Conservation (phyloP, 2,113 vertebrate genomes). For the Gallinago jamesoni region DNA sequence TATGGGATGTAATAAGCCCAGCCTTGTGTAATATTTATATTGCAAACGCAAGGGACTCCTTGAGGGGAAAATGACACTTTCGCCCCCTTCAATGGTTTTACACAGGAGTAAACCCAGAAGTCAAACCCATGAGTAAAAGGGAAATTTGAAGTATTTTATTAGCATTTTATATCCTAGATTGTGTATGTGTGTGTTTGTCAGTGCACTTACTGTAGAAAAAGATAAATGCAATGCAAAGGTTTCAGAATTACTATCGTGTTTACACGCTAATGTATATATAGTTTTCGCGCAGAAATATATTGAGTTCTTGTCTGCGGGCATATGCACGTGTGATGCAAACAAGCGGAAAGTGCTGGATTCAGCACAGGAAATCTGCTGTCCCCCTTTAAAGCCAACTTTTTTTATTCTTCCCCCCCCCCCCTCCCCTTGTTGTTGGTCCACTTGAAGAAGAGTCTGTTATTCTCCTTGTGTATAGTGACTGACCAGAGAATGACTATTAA, state of each 20-base stretch:
- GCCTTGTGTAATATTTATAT: not conserved
- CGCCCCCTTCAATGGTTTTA: not conserved
- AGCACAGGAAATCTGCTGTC: not conserved
- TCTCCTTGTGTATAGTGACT: conserved; percentile 12
- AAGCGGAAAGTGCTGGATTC: not conserved
- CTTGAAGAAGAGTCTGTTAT: conserved; percentile 38
- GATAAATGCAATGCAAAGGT: not conserved
- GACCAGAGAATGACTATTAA: conserved; percentile 41
- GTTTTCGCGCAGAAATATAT: fast-evolving
- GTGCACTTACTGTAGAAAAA: not conserved
- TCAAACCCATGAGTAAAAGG: not conserved
- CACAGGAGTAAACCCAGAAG: not conserved
- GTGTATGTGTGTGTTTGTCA: not conserved
- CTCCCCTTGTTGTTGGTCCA: not conserved
- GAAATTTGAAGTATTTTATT: not conserved
- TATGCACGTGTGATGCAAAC: not conserved
- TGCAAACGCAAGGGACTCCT: not conserved
- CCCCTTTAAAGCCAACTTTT: not conserved
- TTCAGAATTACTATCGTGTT: not conserved
- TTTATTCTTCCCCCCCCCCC: no score
- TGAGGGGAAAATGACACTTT: not conserved
- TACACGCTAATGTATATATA: not conserved
- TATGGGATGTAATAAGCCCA: not conserved
- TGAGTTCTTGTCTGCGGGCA: not conserved
- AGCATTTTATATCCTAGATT: not conserved